Percentiles rank a stretch among this genome's conserved stretches.
Conservation (phyloP, 2,888 invertebrate genomes). For the Cerastis rubricosa region DNA sequence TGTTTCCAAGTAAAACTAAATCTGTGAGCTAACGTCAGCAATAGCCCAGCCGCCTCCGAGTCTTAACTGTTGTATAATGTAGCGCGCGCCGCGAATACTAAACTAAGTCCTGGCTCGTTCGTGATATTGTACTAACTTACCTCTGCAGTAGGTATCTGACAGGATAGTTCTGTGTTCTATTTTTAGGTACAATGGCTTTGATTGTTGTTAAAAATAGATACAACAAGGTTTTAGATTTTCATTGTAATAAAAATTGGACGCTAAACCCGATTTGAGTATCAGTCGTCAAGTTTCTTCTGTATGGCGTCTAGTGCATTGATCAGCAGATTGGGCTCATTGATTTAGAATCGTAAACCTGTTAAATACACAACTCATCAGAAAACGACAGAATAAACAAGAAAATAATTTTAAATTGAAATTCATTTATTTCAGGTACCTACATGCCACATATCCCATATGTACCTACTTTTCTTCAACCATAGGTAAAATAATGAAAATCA, state of each 20-base stretch:
- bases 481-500: too few relatives aligned
- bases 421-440: too few relatives aligned
- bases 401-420: neutral
- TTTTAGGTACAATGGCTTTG: neutral
- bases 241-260: neutral
- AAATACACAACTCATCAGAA: neutral
- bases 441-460: too few relatives aligned
- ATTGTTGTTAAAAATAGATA: neutral
- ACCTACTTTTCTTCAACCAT: too few relatives aligned
- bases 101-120: slow-evolving; percentile 17
- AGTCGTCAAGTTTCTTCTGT: neutral
- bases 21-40: slow-evolving; percentile 5
- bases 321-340: neutral
- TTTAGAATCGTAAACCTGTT: neutral
- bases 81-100: slow-evolving; percentile 13
- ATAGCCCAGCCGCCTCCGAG: neutral
- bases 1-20: slow-evolving; percentile 13
- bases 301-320: neutral
- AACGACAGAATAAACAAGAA: neutral
- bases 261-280: neutral
- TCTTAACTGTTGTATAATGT: slow-evolving; percentile 39
- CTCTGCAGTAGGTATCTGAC: neutral
- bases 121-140: neutral
- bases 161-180: neutral
- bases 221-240: neutral